Conservation (phyloP, 1,140 invertebrate species). For the Philotrypesis tridentata region DNA sequence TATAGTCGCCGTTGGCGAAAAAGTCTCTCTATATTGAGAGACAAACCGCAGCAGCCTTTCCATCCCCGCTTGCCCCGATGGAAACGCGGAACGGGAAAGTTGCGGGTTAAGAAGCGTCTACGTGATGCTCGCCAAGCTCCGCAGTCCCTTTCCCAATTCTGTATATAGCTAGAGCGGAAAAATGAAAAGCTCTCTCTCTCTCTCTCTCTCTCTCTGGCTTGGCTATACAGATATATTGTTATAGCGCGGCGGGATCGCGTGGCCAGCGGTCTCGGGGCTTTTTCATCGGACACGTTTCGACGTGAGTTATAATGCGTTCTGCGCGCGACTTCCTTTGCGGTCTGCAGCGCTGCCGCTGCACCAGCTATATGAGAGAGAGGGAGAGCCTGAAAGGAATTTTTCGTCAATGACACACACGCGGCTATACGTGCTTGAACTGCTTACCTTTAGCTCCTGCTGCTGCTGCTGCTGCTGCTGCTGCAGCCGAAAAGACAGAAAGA, state of each 20-base stretch:
- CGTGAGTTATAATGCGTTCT: slow-evolving; percentile 46
- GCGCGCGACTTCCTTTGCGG: slow-evolving; percentile 34
- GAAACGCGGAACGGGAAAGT: slow-evolving; percentile 7
- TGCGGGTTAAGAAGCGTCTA: background rate
- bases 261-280: slow-evolving; percentile 1
- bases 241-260: too few species aligned
- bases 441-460: slow-evolving; percentile 6
- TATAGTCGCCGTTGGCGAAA: background rate
- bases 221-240: background rate
- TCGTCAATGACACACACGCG: slow-evolving; percentile 35
- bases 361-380: background rate
- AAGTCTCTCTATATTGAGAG: too few species aligned
- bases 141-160: background rate
- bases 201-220: too few species aligned
- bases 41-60: background rate
- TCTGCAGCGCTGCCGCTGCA: background rate
- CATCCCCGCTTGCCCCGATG: too few species aligned
- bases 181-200: slow-evolving; percentile 4
- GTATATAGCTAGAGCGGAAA: background rate
- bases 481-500: slow-evolving; percentile 26
- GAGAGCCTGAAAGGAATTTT: slow-evolving; percentile 39
- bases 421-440: slow-evolving; percentile 38
- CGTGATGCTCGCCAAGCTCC: background rate
- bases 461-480: too few species aligned
- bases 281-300: slow-evolving; percentile 39